Evolutionary conservation across 2,888 invertebrate genomes (phyloP).

Genomic region (Harmothoe impar): DNA sequence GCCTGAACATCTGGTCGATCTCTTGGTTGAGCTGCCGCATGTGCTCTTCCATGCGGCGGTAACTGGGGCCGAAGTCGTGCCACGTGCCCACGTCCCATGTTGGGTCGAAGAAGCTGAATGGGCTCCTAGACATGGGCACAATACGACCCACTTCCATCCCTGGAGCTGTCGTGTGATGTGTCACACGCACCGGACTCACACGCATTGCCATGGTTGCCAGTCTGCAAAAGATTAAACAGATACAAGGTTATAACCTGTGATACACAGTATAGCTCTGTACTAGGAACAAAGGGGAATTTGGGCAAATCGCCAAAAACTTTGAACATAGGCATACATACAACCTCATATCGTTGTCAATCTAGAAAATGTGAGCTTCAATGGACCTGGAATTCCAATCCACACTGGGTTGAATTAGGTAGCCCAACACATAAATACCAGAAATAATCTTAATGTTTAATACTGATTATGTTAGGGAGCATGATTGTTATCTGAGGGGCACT

Average conservation of each 20-base stretch:
- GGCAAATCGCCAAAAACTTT: too few relatives aligned
- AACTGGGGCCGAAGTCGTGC: conserved; percentile 52
- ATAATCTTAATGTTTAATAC: too few relatives aligned
- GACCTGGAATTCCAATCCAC: too few relatives aligned
- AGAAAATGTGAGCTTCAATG: too few relatives aligned
- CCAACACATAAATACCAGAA: too few relatives aligned
- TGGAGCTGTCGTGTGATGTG: conserved; percentile 12
- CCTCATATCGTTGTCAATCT: too few relatives aligned
- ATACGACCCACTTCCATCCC: neutral
- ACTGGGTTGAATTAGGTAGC: too few relatives aligned
- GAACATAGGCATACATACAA: too few relatives aligned
- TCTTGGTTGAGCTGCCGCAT: conserved; percentile 59
- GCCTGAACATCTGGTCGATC: conserved; percentile 58
- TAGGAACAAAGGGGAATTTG: too few relatives aligned
- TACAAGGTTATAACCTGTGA: neutral
- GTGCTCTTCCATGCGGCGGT: conserved; percentile 52
- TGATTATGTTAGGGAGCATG: too few relatives aligned
- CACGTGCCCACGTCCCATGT: conserved; percentile 48
- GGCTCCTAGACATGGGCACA: conserved; percentile 47
- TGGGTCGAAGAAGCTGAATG: conserved; percentile 48
- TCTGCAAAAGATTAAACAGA: neutral
- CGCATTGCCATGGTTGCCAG: conserved; percentile 47
- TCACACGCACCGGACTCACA: conserved; percentile 37
- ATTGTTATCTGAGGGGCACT: too few relatives aligned
- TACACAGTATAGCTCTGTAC: too few relatives aligned